phyloP scores from a whole-genome alignment of 2,888 invertebrate species.

The Xestia c-nigrum region DNA sequence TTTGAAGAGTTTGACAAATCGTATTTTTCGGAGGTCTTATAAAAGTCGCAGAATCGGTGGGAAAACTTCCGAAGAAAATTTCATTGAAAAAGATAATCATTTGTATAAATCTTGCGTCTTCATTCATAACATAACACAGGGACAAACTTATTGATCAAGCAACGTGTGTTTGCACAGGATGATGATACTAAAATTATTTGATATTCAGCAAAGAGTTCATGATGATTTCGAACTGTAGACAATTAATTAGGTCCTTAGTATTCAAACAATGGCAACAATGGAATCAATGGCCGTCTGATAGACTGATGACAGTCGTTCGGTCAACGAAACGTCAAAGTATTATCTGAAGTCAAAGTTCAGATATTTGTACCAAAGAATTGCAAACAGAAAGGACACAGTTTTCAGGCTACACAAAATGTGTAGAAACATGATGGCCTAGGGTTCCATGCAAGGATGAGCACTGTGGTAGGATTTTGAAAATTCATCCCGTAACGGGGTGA shows the following conservation, averaged over 20 bases:
- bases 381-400: not conserved
- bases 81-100: no score
- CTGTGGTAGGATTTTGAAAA: not conserved
- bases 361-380: not conserved
- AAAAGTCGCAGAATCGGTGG: no score
- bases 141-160: not conserved
- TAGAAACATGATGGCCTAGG: not conserved
- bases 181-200: not conserved
- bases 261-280: not conserved
- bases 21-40: no score
- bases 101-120: no score
- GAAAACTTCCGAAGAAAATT: no score
- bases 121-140: no score
- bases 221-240: not conserved
- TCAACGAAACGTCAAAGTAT: not conserved
- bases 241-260: not conserved
- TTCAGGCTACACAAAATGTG: not conserved
- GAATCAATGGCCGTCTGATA: not conserved
- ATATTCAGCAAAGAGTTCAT: not conserved
- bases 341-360: constrained; percentile 40
- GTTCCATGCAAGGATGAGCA: not conserved
- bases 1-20: no score
- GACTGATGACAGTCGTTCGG: constrained; percentile 2
- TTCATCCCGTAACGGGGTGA: not conserved
- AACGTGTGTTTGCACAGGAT: not conserved